Conservation (phyloP, 2,888 invertebrate species). For the Phortica magna region DNA sequence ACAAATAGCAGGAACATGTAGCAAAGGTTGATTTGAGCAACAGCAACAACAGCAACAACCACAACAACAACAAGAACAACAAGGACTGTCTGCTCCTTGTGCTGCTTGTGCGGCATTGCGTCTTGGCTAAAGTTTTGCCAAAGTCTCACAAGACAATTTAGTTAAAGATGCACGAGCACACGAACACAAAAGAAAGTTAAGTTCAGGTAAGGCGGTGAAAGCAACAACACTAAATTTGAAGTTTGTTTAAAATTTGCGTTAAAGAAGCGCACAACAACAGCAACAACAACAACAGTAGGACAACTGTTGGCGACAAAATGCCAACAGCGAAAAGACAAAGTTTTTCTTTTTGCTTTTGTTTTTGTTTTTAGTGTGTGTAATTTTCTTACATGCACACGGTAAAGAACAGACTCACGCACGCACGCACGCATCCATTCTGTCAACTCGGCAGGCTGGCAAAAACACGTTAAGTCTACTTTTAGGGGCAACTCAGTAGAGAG, state of each 20-base stretch:
- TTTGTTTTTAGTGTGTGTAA: background rate
- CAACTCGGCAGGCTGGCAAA: background rate
- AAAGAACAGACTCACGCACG: background rate
- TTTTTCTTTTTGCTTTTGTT: background rate
- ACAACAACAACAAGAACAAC: conserved; percentile 32
- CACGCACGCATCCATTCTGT: background rate
- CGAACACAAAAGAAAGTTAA: background rate
- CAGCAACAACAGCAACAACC: conserved; percentile 23
- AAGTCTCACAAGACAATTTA: conserved; percentile 38
- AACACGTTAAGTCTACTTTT: conserved; percentile 52
- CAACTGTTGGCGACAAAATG: conserved; percentile 33
- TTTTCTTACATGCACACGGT: background rate
- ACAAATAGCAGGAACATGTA: conserved; percentile 23
- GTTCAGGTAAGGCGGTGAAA: conserved; percentile 21
- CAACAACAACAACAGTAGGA: conserved; percentile 28
- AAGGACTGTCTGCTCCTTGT: conserved; percentile 4
- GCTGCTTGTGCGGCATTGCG: background rate
- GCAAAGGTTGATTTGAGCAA: conserved; percentile 23
- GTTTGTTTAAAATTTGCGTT: conserved; percentile 33
- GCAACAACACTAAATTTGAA: conserved; percentile 32
- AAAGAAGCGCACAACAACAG: conserved; percentile 5
- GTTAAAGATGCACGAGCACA: conserved; percentile 12
- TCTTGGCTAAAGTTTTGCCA: conserved; percentile 4
- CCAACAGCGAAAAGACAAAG: conserved; percentile 34
- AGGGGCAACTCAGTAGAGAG: conserved; percentile 29